Conservation (phyloP, 2,797 vertebrate species). For the Halcyon leucocephala region DNA sequence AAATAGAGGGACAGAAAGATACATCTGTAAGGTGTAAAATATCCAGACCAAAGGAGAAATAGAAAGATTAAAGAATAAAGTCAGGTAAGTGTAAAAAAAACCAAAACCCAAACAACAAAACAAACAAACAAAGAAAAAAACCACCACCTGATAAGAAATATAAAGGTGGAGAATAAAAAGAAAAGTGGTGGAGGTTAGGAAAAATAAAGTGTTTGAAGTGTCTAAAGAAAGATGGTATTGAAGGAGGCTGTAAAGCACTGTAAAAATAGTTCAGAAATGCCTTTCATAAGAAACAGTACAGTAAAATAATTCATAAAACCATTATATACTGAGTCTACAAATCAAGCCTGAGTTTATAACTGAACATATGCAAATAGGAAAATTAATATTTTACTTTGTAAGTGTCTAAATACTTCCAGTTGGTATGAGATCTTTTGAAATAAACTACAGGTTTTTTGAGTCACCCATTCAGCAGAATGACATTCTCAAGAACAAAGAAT, state of each 20-base stretch:
- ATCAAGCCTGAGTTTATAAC: background rate
- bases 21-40: slow-evolving; percentile 14
- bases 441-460: background rate
- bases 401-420: background rate
- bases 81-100: background rate
- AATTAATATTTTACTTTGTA: background rate
- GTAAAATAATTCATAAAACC: background rate
- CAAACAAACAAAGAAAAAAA: no score
- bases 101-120: no score
- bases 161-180: background rate
- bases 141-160: background rate
- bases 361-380: background rate
- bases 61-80: slow-evolving; percentile 20
- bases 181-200: background rate
- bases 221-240: background rate
- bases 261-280: background rate
- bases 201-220: slow-evolving; percentile 32
- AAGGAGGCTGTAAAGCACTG: background rate
- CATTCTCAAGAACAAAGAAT: background rate
- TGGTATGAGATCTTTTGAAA: background rate
- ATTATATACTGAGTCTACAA: background rate
- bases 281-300: background rate
- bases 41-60: background rate
- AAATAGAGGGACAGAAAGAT: slow-evolving; percentile 28
- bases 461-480: background rate